These are phyloP conservation scores for Cyprinella venusta DNA, from an alignment of 2,797 vertebrate species.

Conservation along the genomic window DNA sequence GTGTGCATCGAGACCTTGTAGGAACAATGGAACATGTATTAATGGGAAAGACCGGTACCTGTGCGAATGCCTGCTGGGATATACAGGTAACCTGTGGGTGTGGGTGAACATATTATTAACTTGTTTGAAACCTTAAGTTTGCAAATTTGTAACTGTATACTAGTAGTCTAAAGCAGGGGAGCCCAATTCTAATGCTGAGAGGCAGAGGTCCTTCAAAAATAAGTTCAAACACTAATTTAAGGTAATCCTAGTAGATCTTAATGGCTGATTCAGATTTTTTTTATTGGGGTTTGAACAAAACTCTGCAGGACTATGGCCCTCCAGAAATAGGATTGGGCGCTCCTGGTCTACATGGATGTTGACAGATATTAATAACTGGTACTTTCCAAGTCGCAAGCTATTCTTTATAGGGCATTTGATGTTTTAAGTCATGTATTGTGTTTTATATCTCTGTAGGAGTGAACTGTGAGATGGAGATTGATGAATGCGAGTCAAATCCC, in stretches of 20 bases:
- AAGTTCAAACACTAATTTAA: neutral
- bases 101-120: neutral
- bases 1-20: constrained; percentile 90
- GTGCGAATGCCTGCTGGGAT: constrained; percentile 85
- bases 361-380: neutral
- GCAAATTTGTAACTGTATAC: neutral
- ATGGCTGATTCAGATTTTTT: neutral
- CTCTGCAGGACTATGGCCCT: neutral
- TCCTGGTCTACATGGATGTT: neutral
- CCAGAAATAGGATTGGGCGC: neutral
- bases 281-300: neutral
- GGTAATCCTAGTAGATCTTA: neutral
- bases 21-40: constrained; percentile 87
- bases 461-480: constrained; percentile 85
- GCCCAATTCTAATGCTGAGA: neutral
- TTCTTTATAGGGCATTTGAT: neutral
- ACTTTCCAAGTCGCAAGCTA: neutral
- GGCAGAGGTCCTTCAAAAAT: neutral
- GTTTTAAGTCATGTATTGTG: neutral
- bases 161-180: neutral
- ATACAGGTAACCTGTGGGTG: constrained; percentile 79
- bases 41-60: constrained; percentile 88
- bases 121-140: neutral
- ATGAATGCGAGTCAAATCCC: constrained; percentile 88
- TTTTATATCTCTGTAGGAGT: constrained; percentile 68